A percentile compares a stretch with the other conserved stretches of the same genome.
Conservation (phyloP, 2,888 invertebrate genomes). For the Tenthredo livida region DNA sequence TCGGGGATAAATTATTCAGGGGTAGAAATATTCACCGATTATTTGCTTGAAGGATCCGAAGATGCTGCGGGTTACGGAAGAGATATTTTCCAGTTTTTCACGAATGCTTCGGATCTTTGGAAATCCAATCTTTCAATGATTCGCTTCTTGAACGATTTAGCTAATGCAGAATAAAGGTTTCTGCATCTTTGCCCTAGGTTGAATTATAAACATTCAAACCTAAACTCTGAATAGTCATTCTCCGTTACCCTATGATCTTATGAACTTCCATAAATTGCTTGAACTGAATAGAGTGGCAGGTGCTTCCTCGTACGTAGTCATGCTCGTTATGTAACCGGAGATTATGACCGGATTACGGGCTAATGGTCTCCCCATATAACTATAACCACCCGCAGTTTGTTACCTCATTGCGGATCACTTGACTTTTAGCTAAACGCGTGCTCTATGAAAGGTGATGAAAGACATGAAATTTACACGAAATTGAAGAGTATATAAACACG, state of each 20-base stretch:
- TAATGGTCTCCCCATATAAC: slow-evolving; percentile 8
- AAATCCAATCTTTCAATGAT: slow-evolving; percentile 21
- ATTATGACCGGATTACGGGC: slow-evolving; percentile 41
- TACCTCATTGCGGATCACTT: slow-evolving; percentile 8
- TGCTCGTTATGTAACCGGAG: slow-evolving; percentile 31
- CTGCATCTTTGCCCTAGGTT: too few relatives aligned
- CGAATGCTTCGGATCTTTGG: background rate
- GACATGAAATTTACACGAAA: background rate
- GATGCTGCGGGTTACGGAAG: slow-evolving; percentile 35
- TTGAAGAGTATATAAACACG: background rate
- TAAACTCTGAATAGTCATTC: background rate
- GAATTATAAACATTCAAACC: background rate
- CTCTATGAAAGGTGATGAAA: background rate
- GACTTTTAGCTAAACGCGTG: slow-evolving; percentile 5
- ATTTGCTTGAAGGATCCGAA: slow-evolving; percentile 31
- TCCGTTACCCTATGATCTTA: background rate
- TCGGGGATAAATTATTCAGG: slow-evolving; percentile 42
- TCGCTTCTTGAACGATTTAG: background rate
- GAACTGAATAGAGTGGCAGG: slow-evolving; percentile 2
- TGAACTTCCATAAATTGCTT: background rate
- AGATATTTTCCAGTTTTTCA: slow-evolving; percentile 27
- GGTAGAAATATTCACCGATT: slow-evolving; percentile 31
- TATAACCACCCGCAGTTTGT: slow-evolving; percentile 8
- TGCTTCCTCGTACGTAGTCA: slow-evolving; percentile 17
- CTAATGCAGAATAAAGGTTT: background rate